Base-by-base conservation (phyloP, 1,140 invertebrate species). In the Littorina saxatilis region DNA sequence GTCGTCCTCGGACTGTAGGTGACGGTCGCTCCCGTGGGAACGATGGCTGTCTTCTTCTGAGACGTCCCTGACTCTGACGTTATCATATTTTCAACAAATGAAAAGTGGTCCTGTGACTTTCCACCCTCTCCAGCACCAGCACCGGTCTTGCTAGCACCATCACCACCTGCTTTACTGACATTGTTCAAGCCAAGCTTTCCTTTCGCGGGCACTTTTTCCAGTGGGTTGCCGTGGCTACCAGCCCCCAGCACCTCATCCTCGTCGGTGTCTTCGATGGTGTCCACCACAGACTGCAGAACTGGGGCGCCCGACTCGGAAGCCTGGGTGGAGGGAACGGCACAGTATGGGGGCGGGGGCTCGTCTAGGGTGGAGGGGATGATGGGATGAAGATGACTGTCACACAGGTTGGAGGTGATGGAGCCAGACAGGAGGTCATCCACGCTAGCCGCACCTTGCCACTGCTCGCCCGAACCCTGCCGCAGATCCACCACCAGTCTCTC, bases 61-160 rank as follows among this genome's bases (percentile, higher is more conserved):
- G 23, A 5, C 5, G 29, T 9, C 43, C 43, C 70, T 5, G 23
- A 13, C 39, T 47, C 70, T 9, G 40, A 29, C 23, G 4, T 50
- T n/a, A 73, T 23, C 70, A 73, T 3, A n/a, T 52, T 52, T 23
- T 73, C 70, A 39, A 73, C 70, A 73, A 73, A 73, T 9, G 70
- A 73, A 73, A 73, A 73, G 40, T 73, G 70, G 32, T 73, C 70
- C 39, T 52, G 47, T 39, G 37, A 27, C 15, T 20, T 73, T 23
- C n/a, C 50, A n/a, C 27, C n/a, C 7, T 13, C 43, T 40, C 17
- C 68, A 61, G 58, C 58, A 4, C 4, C 58, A 47, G 43, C 43
- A 5, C 43, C 43, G 5, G 20, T 11, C 20, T 23, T 7, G 23
- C 4, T 9, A 5, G 58, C 27, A 29, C 20, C 58, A 61, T n/a